Conservation (phyloP, 1,140 invertebrate species). For the Epicauta chinensis region DNA sequence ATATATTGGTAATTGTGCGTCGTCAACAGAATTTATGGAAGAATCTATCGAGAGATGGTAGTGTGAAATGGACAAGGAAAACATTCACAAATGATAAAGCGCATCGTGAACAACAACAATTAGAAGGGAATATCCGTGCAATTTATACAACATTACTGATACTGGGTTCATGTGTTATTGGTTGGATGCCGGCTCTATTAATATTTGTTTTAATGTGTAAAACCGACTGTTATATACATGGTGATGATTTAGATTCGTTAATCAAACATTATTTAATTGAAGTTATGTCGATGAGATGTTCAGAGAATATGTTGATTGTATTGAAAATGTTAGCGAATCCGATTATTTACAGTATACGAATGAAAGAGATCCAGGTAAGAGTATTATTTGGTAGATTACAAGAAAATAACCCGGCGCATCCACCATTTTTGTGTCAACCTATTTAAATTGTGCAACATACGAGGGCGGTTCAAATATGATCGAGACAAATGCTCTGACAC, state of each 20-base stretch:
- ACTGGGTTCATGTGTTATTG: slow-evolving; percentile 58
- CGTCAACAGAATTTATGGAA: slow-evolving; percentile 47
- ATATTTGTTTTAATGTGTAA: slow-evolving; percentile 50
- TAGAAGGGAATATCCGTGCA: slow-evolving; percentile 54
- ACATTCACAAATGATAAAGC: slow-evolving; percentile 21
- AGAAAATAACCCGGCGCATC: no score
- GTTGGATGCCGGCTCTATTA: slow-evolving; percentile 57
- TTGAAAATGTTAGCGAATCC: slow-evolving; percentile 61
- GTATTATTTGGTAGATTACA: no score
- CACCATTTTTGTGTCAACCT: no score
- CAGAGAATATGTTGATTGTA: slow-evolving; percentile 51
- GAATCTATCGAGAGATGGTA: slow-evolving; percentile 40
- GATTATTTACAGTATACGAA: slow-evolving; percentile 62
- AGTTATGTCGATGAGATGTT: slow-evolving; percentile 23
- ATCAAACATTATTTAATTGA: slow-evolving; percentile 30
- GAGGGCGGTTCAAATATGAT: no score
- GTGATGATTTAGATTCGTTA: slow-evolving; percentile 20
- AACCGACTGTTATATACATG: slow-evolving; percentile 43
- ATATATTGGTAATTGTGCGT: slow-evolving; percentile 53
- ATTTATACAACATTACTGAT: slow-evolving; percentile 61
- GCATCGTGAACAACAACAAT: slow-evolving; percentile 30
- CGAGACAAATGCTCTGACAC: no score
- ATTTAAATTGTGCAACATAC: no score
- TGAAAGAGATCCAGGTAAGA: slow-evolving; percentile 59
- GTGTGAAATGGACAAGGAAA: slow-evolving; percentile 21